Evolutionary conservation across 2,113 vertebrate species (phyloP).

Genomic region (Dromas ardeola): DNA sequence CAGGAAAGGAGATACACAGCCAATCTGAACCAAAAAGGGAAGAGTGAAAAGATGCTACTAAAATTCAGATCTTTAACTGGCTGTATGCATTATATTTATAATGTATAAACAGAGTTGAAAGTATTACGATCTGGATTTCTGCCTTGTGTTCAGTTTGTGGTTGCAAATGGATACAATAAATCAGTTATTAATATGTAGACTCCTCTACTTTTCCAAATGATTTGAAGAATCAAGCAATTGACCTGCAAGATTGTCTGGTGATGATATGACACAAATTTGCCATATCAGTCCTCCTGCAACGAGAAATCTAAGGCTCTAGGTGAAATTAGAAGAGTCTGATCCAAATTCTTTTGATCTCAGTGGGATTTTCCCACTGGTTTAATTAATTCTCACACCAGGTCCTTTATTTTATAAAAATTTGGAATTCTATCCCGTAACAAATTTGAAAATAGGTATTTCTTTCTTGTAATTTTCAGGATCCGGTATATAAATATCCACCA

Average conservation of each 20-base stretch:
- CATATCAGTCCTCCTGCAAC: neutral
- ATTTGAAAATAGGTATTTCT: neutral
- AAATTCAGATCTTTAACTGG: neutral
- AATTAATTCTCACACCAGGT: neutral
- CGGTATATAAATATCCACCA: constrained; percentile 65
- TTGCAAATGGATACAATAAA: neutral
- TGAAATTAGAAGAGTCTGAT: neutral
- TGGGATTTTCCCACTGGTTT: neutral
- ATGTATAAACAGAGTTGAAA: neutral
- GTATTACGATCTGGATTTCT: neutral
- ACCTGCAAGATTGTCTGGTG: neutral
- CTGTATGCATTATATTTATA: neutral
- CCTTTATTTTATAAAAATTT: neutral
- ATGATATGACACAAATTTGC: neutral
- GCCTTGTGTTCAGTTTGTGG: neutral
- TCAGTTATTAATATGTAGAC: neutral
- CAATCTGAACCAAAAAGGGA: neutral
- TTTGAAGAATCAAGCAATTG: neutral
- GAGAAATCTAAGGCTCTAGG: neutral
- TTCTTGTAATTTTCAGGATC: constrained; percentile 76
- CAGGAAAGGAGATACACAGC: neutral
- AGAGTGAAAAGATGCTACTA: neutral
- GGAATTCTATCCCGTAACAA: neutral
- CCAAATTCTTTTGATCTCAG: neutral
- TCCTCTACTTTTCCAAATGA: neutral